Base-by-base conservation (phyloP, 1,140 invertebrate genomes). In the Aporrectodea caliginosa region DNA sequence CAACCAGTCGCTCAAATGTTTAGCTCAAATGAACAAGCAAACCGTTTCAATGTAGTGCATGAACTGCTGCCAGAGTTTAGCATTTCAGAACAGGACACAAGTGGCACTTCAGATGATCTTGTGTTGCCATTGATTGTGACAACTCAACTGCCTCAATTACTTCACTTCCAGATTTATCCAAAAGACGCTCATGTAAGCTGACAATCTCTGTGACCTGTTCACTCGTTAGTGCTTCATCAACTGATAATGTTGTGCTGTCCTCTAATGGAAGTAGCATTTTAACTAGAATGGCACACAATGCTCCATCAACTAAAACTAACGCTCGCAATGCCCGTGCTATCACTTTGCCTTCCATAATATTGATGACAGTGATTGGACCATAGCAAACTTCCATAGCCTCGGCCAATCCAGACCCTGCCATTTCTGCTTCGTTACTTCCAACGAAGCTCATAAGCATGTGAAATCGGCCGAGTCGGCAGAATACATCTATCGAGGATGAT, bases 351-450 rank as follows among this genome's bases (percentile, higher is more conserved):
- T 1, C 73, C 33, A 78, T n/a, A 68, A 78, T 78, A 30, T 78
- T 1, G 6, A 22, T 30, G 22, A 33, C 35, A 73, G 69, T 35
- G 35, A 73, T 78, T 22, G 29, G 33, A 34, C 35, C 70, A 43
- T 74, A 78, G 22, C 35, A 30, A 73, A 71, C n/a, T 43, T 78
- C 77, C 22, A 78, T 29, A 27, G 73, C 31, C 73, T 88, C 86
- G 75, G 86, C 84, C 6, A 89, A 74, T 35, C 87, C 87, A 83
- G 85, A 87, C 2, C 84, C 86, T 35, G 77, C 76, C 87, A 88
- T 88, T 35, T 87, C 82, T 72, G 82, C 77, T 22, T 86, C 87
- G 76, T 88, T 85, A 69, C 35, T 81, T 73, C 86, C 88, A 69
- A 83, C 32, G 71, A 82, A 82, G 43, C 75, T 81, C 83, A 84